Evolutionary conservation across 2,888 invertebrate genomes (phyloP), one percentile per base, ranked within the genome.

Genomic region (Ophion ventricosus): DNA sequence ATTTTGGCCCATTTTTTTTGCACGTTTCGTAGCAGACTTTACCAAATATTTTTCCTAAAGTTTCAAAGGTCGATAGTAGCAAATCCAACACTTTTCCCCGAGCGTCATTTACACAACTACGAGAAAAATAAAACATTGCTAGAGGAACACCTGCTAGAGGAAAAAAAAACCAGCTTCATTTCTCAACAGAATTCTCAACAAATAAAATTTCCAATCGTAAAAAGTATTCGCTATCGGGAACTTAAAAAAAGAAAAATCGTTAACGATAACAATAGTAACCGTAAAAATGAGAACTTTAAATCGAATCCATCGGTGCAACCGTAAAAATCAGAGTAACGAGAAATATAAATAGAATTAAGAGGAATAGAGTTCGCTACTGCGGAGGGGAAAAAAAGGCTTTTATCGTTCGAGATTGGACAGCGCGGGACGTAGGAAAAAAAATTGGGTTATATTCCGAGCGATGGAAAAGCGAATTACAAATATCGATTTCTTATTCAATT

Each of bases 281-380:
- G 29, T 72, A 56, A 79, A 61, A 73, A 66, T 20, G 63, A 61
- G 78, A 78, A 73, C 59, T 74, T 23, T 20, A 49, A 69, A 63
- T 56, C 20, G n/a, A 75, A 63, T 77, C 35, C 26, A 67, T 80
- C 67, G 57, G 59, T 25, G 17, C 59, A 67, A 23, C 57, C 35
- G 59, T 59, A 23, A 40, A 70, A 78, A 73, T 77, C 64, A 57
- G 61, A 73, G 77, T 72, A 82, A 82, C 74, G 74, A 67, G 49
- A 73, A 77, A 73, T 74, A 49, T 54, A 49, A 79, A 72, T 20
- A 57, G 78, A 20, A 78, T 77, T 59, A 29, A 14, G 70, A 17
- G 23, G 35, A 10, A 35, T 49, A 23, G 11, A 67, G 59, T 40
- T 20, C 43, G 61, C 59, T 26, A 70, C 70, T 29, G 54, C 29